A percentile compares a stretch with the other conserved stretches of the same genome.
Evolutionary conservation across 2,113 vertebrate species (phyloP).

Genomic region (Hoplias malabaricus): DNA sequence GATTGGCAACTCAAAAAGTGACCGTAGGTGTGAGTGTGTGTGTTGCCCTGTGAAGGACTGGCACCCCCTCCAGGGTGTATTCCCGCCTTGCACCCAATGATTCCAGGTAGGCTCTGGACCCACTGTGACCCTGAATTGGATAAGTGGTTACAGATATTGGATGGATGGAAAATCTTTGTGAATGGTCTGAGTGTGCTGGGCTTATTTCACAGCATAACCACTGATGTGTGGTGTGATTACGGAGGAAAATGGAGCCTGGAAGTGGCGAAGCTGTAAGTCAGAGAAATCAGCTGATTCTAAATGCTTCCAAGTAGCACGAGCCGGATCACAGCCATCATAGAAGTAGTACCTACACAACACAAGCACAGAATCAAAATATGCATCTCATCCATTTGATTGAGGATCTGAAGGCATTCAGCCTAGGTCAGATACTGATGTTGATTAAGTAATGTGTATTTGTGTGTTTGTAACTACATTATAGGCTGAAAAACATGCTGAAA

Average conservation of each 20-base stretch:
- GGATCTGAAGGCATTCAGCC: too few species aligned
- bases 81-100: too few species aligned
- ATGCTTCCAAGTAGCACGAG: constrained; percentile 75
- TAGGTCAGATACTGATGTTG: neutral
- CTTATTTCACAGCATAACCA: constrained; percentile 81
- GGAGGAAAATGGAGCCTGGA: constrained; percentile 53
- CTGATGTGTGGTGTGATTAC: constrained; percentile 75
- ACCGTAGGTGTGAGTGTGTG: too few species aligned
- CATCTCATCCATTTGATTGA: neutral
- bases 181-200: neutral
- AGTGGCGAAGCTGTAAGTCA: constrained; percentile 71
- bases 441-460: neutral
- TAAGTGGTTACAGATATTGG: too few species aligned
- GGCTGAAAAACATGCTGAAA: constrained; percentile 80
- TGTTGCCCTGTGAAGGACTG: too few species aligned
- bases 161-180: too few species aligned
- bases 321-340: constrained; percentile 75
- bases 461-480: constrained; percentile 63
- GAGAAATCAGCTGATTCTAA: constrained; percentile 80
- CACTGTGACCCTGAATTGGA: too few species aligned
- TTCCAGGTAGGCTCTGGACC: too few species aligned
- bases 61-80: too few species aligned
- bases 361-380: neutral
- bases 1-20: too few species aligned
- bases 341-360: constrained; percentile 79